Evolutionary conservation across 1,140 invertebrate genomes (phyloP), one percentile per base, ranked within the genome.

Genomic region (Plectrocnemia conspersa): DNA sequence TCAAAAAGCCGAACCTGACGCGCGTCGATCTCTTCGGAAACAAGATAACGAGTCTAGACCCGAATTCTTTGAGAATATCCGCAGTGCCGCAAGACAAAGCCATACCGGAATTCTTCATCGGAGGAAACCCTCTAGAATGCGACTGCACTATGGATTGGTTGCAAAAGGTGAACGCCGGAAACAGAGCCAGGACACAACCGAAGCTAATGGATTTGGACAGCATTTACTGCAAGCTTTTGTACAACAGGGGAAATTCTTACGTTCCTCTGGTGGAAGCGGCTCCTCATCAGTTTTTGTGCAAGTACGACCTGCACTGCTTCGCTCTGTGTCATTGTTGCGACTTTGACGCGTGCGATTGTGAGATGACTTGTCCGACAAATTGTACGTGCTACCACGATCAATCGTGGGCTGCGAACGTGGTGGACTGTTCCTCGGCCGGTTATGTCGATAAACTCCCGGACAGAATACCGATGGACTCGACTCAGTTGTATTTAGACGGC

Each of bases 381-480:
- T 95, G 92, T 69, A 88, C 87, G 23, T 95, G 92, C 71, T 94
- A 91, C 73, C 89, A 94, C 65, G 91, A 94, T 69, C 87, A 91
- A 66, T 88, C 87, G 11, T 94, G 91, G 89, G 86, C 86, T 23
- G 88, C 89, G 7, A 95, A 95, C 69, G 86, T 94, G 23, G 91
- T 95, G 2, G 91, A 93, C 68, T 95, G 92, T 65, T 87, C 88
- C 6, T 79, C 74, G 36, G 80, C 84, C 22, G 83, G 83, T 42
- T 88, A 92, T 69, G 76, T 80, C 1, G 79, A 80, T 56, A 74
- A 76, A 47, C 74, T 93, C 61, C 90, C 90, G 3, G 82, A 87
- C 25, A 80, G 85, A 71, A 91, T 93, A 66, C 91, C 92, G 2
- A 94, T 95, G 91, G 91, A 95, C 64, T 86, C 89, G 19, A 93